These are phyloP conservation scores for Umimayanthus kanabou DNA, from an alignment of 92 coral and sea anemone genomes.

Conservation along the genomic window DNA sequence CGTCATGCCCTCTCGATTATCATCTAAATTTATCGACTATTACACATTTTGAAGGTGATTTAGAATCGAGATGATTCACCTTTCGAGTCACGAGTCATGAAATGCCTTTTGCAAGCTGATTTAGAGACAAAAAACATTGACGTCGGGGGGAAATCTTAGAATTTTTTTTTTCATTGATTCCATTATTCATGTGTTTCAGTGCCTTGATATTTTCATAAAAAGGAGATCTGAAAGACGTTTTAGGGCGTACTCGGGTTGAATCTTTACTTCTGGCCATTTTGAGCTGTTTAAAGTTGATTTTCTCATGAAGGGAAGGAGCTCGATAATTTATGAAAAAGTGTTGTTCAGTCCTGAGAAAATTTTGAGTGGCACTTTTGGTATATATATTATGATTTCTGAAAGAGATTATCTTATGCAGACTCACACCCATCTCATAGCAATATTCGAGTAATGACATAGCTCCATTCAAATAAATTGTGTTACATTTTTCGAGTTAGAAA, in stretches of 20 bases:
- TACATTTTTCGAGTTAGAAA: background rate
- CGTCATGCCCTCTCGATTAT: slow-evolving; percentile 35
- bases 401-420: slow-evolving; percentile 7
- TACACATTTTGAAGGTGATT: slow-evolving; percentile 40
- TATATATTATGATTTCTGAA: background rate
- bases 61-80: background rate
- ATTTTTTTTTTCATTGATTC: background rate
- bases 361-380: slow-evolving; percentile 14
- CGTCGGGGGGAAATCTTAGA: slow-evolving; percentile 6
- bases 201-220: slow-evolving; percentile 31
- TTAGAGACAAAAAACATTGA: slow-evolving; percentile 12
- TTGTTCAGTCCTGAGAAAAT: background rate
- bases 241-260: background rate
- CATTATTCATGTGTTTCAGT: slow-evolving; percentile 23
- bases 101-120: background rate
- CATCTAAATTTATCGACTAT: slow-evolving; percentile 29
- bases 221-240: slow-evolving; percentile 23
- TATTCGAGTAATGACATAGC: slow-evolving; percentile 1
- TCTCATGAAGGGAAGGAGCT: background rate
- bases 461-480: background rate
- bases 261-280: background rate
- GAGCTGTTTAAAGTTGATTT: background rate
- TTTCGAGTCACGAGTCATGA: slow-evolving; percentile 25
- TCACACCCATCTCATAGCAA: slow-evolving; percentile 35
- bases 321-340: background rate